phyloP scores from a whole-genome alignment of 1,140 invertebrate species.

The Anadara kagoshimensis region DNA sequence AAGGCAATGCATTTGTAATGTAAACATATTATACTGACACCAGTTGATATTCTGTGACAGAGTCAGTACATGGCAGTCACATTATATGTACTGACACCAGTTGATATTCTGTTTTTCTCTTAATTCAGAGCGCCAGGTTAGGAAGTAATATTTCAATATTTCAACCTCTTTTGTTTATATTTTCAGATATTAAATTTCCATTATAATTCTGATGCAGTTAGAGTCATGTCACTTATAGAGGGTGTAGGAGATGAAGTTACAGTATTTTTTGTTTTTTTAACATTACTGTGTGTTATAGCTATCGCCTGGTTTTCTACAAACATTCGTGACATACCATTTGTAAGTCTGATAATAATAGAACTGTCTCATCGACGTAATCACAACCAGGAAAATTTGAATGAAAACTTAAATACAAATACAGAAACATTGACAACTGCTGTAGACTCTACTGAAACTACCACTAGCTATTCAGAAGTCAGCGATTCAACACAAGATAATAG shows the following conservation, averaged over 20 bases:
- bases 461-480: not conserved
- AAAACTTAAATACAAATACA: conserved; percentile 3
- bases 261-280: conserved; percentile 78
- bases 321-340: conserved; percentile 54
- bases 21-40: no score
- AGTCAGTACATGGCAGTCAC: no score
- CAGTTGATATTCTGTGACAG: no score
- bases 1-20: no score
- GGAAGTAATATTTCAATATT: no score
- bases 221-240: conserved; percentile 76
- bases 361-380: conserved; percentile 39
- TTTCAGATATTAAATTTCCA: no score
- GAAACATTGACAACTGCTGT: not conserved
- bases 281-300: conserved; percentile 77
- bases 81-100: no score
- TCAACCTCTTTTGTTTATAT: no score
- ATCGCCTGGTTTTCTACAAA: conserved; percentile 84
- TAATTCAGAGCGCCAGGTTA: no score
- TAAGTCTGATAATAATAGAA: conserved; percentile 59
- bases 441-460: not conserved
- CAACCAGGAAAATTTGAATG: not conserved
- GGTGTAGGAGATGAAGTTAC: conserved; percentile 89
- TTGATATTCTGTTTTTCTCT: no score
- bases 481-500: not conserved
- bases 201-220: not conserved